Percentiles rank a stretch among this genome's conserved stretches.
phyloP scores from a whole-genome alignment of 2,888 invertebrate species.

The Nomada ruficornis region DNA sequence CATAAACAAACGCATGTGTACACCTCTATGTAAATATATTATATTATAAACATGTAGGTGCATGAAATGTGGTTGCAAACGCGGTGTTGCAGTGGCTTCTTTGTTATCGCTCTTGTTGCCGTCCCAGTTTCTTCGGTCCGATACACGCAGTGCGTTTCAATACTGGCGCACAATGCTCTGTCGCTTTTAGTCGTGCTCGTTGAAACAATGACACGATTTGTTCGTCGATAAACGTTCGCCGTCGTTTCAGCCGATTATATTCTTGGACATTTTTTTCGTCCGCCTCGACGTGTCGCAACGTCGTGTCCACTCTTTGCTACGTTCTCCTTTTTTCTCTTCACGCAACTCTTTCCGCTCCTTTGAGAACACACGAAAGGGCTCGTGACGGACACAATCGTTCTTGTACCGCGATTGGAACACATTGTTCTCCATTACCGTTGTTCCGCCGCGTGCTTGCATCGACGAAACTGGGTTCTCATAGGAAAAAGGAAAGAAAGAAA shows the following conservation, averaged over 20 bases:
- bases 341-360: conserved; percentile 5
- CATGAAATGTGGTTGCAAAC: conserved; percentile 55
- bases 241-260: conserved; percentile 57
- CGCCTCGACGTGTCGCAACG: background rate
- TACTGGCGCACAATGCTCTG: conserved; percentile 63
- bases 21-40: background rate
- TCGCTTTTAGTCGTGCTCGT: conserved; percentile 54
- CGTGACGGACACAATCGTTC: background rate
- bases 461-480: no score
- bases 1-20: background rate
- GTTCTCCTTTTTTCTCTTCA: no score
- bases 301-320: background rate
- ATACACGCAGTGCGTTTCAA: conserved; percentile 74
- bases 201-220: conserved; percentile 73
- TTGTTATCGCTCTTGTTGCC: conserved; percentile 80
- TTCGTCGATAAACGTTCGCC: conserved; percentile 54
- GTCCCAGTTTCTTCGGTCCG: conserved; percentile 81
- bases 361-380: no score
- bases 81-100: conserved; percentile 76
- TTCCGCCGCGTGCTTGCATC: no score
- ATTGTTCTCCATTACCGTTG: no score
- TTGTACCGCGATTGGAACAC: background rate
- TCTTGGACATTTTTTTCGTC: conserved; percentile 11
- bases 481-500: no score
- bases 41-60: conserved; percentile 38